phyloP scores from a whole-genome alignment of 2,113 vertebrate species.

The Melanotaenia duboulayi region DNA sequence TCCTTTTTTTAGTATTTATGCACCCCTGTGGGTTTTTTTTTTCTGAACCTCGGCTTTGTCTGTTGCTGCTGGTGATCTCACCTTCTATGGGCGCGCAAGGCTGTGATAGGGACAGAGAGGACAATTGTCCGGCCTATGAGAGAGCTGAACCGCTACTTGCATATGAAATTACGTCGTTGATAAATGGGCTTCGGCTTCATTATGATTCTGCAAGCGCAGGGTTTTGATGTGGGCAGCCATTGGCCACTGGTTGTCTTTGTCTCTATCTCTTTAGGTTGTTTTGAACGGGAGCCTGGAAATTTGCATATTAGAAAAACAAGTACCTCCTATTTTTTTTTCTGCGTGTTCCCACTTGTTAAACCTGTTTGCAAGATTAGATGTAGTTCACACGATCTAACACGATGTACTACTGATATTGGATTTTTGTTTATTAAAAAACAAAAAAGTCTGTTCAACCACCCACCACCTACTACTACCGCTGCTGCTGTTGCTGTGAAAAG shows the following conservation, averaged over 20 bases:
- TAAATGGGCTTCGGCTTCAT: conserved; percentile 68
- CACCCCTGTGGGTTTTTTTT: background rate
- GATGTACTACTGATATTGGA: conserved; percentile 27
- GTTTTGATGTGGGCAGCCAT: conserved; percentile 61
- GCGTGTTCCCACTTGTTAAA: background rate
- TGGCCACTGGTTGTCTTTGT: conserved; percentile 77
- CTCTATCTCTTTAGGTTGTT: conserved; percentile 64
- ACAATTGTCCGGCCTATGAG: conserved; percentile 59
- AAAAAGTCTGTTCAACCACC: conserved; percentile 25
- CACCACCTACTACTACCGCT: background rate
- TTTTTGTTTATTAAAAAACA: conserved; percentile 35
- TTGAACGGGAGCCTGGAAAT: conserved; percentile 39
- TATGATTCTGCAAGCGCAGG: conserved; percentile 60
- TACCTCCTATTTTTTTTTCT: background rate
- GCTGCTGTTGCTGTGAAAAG: conserved; percentile 55
- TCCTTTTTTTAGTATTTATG: background rate
- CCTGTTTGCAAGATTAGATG: background rate
- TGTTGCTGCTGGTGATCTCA: conserved; percentile 73
- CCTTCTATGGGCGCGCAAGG: conserved; percentile 45
- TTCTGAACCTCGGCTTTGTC: conserved; percentile 60
- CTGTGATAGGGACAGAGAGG: conserved; percentile 45
- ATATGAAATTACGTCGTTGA: conserved; percentile 75
- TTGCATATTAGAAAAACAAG: conserved; percentile 65
- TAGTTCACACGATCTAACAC: no score
- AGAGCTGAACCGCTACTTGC: conserved; percentile 58